A percentile compares a stretch with the other conserved stretches of the same genome.
These are phyloP conservation scores for Myrmophylax atrothorax DNA, from an alignment of 2,113 vertebrate species.

Conservation along the genomic window DNA sequence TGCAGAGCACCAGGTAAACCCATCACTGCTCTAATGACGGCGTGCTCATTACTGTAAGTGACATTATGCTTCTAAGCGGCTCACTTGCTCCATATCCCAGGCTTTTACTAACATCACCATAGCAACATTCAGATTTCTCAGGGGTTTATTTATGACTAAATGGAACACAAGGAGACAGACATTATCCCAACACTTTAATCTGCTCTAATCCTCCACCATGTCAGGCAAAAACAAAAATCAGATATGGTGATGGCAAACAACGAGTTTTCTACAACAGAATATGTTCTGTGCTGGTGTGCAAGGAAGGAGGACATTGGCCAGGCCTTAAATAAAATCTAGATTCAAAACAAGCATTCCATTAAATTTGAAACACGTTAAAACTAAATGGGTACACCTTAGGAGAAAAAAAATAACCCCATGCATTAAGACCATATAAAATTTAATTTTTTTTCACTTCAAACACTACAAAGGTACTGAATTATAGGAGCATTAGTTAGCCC, in stretches of 20 bases:
- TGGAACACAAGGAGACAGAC: slow-evolving; percentile 70
- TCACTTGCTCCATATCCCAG: slow-evolving; percentile 2
- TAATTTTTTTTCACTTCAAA: neutral
- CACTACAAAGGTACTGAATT: neutral
- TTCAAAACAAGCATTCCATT: neutral
- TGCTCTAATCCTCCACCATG: slow-evolving; percentile 67
- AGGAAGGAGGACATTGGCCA: neutral
- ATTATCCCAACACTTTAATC: slow-evolving; percentile 75
- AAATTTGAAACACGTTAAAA: neutral
- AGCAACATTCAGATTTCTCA: slow-evolving; percentile 65
- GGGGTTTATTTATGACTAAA: slow-evolving; percentile 72
- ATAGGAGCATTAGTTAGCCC: neutral
- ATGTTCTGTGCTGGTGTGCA: neutral
- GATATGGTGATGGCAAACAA: slow-evolving; percentile 8
- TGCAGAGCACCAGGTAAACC: slow-evolving; percentile 3
- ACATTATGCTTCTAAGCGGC: slow-evolving; percentile 52
- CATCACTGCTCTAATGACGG: neutral
- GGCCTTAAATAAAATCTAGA: neutral
- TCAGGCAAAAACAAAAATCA: slow-evolving; percentile 59
- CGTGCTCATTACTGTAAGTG: slow-evolving; percentile 53
- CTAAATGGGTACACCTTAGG: neutral
- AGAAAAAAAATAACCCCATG: neutral
- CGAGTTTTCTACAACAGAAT: neutral
- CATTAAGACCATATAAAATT: neutral
- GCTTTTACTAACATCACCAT: slow-evolving; percentile 65